A percentile compares a stretch with the other conserved stretches of the same genome.
phyloP scores from a whole-genome alignment of 2,888 invertebrate genomes.

The Ochropacha duplaris region DNA sequence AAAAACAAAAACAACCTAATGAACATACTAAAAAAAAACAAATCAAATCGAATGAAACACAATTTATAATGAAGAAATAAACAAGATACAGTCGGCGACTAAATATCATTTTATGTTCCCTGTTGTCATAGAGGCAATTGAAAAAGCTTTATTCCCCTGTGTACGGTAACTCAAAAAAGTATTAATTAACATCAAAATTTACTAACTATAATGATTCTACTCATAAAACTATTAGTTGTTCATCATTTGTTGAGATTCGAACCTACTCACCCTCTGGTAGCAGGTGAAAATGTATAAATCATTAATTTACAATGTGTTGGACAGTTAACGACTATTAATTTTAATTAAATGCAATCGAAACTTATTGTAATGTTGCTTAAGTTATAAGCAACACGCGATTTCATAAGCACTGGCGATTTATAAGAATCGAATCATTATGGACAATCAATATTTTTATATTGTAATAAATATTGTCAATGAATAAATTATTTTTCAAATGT shows the following conservation, averaged over 20 bases:
- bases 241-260: conserved; percentile 16
- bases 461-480: too few relatives aligned
- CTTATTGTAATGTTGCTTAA: conserved; percentile 37
- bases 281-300: conserved; percentile 57
- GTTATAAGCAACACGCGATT: conserved; percentile 23
- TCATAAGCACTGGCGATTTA: conserved; percentile 1
- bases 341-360: conserved; percentile 70
- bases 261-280: conserved; percentile 49
- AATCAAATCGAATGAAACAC: neutral
- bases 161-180: conserved; percentile 1
- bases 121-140: neutral
- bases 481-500: too few relatives aligned
- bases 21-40: neutral
- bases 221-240: conserved; percentile 22
- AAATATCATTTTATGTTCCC: neutral
- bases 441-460: too few relatives aligned
- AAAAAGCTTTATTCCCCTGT: neutral
- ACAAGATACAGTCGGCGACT: neutral
- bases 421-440: neutral
- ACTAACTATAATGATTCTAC: conserved; percentile 37
- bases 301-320: conserved; percentile 69
- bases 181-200: conserved; percentile 37
- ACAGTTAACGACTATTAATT: conserved; percentile 73
- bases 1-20: neutral
- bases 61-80: neutral